Evolutionary conservation across 2,797 vertebrate genomes (phyloP), one percentile per base, ranked within the genome.

Genomic region (Enoplosus armatus): DNA sequence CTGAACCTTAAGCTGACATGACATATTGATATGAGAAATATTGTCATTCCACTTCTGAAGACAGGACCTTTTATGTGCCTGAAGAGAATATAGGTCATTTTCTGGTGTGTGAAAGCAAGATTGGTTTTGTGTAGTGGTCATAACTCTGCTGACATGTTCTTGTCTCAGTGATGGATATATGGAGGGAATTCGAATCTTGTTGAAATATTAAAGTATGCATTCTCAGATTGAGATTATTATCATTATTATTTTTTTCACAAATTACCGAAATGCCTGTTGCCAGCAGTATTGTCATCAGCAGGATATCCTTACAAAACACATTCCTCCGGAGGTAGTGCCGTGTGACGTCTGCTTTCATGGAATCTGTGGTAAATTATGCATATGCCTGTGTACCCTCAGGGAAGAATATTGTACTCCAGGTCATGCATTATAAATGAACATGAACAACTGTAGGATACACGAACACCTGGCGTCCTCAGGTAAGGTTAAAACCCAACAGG

Each of bases 391-490:
- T 77, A 48, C 56, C 88, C 79, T 74, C 56, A 4, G 87, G 89
- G 85, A 84, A 61, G 64, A 78, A 60, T 83, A 71, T 80, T 77
- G 76, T 84, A 82, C 78, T 89, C 75, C 27, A 41, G 78, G 82
- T 80, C 79, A 76, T 91, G 61, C 75, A 92, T 92, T 90, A 91
- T 92, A 89, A 88, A 92, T 93, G 85, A 88, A 79, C 83, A 59
- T 53, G 79, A 83, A 80, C 76, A 84, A 85, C 79, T 71, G 70
- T 62, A 74, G 75, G 78, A 85, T 83, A 62, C 60, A 60, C 0
- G 6, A 83, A 85, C 88, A 85, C 77, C 83, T 84, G 83, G 64
- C 65, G n/a, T 87, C 86, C 78, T 81, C 53, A 58, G 87, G 79
- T 89, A 75, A 90, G 85, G 87, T 91, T 82, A 87, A 87, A 89